phyloP scores from a whole-genome alignment of 2,888 invertebrate genomes.

The Scaptomyza reducta region DNA sequence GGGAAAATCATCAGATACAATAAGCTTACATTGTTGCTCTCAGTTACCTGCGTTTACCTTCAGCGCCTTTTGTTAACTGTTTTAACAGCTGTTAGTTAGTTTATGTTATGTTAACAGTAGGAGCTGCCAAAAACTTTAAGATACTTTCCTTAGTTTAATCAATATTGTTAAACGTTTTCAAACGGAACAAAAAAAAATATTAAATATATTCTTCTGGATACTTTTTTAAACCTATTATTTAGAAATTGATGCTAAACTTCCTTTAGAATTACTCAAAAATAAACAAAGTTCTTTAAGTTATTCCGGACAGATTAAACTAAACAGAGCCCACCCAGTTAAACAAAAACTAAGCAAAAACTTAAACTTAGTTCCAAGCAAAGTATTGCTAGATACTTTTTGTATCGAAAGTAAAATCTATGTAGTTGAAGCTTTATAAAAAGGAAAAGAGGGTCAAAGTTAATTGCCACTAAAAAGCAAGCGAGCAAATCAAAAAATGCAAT shows the following conservation, averaged over 20 bases:
- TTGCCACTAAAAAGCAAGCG: neutral
- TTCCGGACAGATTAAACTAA: neutral
- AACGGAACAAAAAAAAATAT: no score
- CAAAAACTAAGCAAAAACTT: no score
- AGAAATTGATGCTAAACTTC: no score
- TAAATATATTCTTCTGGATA: no score
- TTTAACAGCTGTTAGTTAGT: neutral
- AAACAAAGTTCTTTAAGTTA: no score
- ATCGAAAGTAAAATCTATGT: neutral
- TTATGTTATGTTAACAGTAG: neutral
- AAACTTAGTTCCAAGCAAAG: neutral
- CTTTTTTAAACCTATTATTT: no score
- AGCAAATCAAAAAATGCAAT: neutral
- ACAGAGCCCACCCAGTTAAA: no score
- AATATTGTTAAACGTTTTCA: no score
- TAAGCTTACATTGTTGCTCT: constrained; percentile 34
- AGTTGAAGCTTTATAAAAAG: neutral
- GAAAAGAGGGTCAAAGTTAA: constrained; percentile 2
- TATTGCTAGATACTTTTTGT: no score
- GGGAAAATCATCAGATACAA: constrained; percentile 11
- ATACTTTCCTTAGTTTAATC: no score
- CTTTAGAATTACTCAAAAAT: no score
- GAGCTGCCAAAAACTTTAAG: no score
- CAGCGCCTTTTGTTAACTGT: constrained; percentile 9
- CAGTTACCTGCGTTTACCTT: constrained; percentile 60